Conservation (phyloP, 2,113 vertebrate species). For the Lucifuga dentata region DNA sequence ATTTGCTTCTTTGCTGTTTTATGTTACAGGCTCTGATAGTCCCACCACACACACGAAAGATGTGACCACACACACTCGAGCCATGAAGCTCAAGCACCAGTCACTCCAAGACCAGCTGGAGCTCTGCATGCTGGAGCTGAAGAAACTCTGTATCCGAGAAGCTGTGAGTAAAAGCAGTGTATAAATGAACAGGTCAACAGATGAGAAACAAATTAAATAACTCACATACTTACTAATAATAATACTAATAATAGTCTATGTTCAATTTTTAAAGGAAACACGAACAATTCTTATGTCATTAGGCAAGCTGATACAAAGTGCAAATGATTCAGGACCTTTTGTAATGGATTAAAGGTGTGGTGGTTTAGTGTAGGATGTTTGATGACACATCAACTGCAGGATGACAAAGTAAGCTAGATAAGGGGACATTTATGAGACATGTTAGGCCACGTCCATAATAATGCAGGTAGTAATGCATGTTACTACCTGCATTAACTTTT, state of each 20-base stretch:
- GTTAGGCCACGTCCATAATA: neutral
- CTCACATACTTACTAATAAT: too few species aligned
- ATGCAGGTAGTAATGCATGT: neutral
- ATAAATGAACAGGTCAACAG: neutral
- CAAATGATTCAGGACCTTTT: slow-evolving; percentile 10
- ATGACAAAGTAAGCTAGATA: slow-evolving; percentile 9
- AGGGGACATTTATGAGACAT: neutral
- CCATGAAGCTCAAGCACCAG: slow-evolving; percentile 86
- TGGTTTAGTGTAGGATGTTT: slow-evolving; percentile 6
- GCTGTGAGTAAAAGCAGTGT: slow-evolving; percentile 67
- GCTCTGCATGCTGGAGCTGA: slow-evolving; percentile 87
- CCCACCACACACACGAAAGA: slow-evolving; percentile 85
- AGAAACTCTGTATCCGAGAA: slow-evolving; percentile 90
- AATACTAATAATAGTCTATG: too few species aligned
- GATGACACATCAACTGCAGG: slow-evolving; percentile 28
- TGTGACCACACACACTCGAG: slow-evolving; percentile 83
- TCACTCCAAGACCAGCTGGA: slow-evolving; percentile 86
- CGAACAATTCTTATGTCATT: slow-evolving; percentile 3
- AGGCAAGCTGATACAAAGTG: neutral
- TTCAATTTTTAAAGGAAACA: too few species aligned
- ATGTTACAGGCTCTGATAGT: slow-evolving; percentile 84
- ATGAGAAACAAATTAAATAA: slow-evolving; percentile 12
- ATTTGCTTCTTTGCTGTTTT: slow-evolving; percentile 20
- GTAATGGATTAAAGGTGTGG: slow-evolving; percentile 29
- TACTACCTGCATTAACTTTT: neutral